Evolutionary conservation across 2,888 invertebrate genomes (phyloP).

Genomic region (Drosophila atripex): DNA sequence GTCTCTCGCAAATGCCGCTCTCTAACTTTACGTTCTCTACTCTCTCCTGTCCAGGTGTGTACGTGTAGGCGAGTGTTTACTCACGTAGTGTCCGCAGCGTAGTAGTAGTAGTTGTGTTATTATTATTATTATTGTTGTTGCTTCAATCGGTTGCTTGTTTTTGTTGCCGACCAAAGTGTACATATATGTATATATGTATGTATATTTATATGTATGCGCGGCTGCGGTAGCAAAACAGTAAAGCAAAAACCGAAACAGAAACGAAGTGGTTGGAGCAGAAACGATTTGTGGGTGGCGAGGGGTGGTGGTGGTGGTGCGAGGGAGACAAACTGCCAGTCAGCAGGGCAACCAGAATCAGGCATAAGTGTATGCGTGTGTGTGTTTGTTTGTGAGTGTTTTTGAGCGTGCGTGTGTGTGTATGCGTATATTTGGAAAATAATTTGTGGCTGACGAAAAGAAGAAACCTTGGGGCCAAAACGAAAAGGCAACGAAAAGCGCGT

Average conservation of each 20-base stretch:
- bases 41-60: constrained; percentile 22
- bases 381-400: constrained; percentile 21
- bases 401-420: constrained; percentile 9
- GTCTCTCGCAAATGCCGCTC: constrained; percentile 24
- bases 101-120: constrained; percentile 76
- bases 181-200: constrained; percentile 21
- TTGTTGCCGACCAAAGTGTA: constrained; percentile 68
- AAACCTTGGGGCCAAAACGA: constrained; percentile 67
- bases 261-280: constrained; percentile 49
- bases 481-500: constrained; percentile 53
- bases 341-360: constrained; percentile 34
- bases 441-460: constrained; percentile 59
- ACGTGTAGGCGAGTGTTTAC: constrained; percentile 52
- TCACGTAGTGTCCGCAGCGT: constrained; percentile 70
- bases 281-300: constrained; percentile 33
- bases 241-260: constrained; percentile 71
- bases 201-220: constrained; percentile 29
- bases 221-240: constrained; percentile 71
- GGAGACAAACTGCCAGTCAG: constrained; percentile 53
- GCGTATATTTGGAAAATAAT: constrained; percentile 59
- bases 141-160: constrained; percentile 64
- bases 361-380: constrained; percentile 23
- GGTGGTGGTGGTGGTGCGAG: constrained; percentile 37
- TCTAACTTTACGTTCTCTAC: constrained; percentile 1
- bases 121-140: constrained; percentile 73